phyloP scores from a whole-genome alignment of 2,797 vertebrate species.

The Serranus cabrilla region DNA sequence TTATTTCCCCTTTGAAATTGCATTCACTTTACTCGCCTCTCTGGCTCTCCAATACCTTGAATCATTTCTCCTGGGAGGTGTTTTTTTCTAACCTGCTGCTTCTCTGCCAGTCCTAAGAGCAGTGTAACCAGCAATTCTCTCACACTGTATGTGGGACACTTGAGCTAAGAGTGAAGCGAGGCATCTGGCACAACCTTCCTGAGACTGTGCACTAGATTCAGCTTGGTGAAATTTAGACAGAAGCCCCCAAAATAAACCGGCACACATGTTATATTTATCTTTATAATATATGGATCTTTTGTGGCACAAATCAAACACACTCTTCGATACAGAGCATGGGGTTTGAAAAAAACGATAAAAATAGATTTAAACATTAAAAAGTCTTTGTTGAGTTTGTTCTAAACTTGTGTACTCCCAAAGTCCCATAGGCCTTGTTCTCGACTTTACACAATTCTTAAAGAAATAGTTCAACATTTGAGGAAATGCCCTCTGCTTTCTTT shows the following conservation, averaged over 20 bases:
- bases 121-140: slow-evolving; percentile 74
- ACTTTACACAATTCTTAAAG: not conserved
- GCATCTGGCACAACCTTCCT: slow-evolving; percentile 73
- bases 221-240: slow-evolving; percentile 62
- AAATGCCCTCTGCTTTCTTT: slow-evolving; percentile 23
- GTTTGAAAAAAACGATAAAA: slow-evolving; percentile 22
- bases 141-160: slow-evolving; percentile 84
- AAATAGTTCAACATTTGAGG: not conserved
- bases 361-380: slow-evolving; percentile 36
- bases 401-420: slow-evolving; percentile 18
- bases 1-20: slow-evolving; percentile 85
- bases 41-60: slow-evolving; percentile 78
- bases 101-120: slow-evolving; percentile 75
- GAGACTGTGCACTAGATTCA: slow-evolving; percentile 65
- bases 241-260: slow-evolving; percentile 67
- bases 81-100: slow-evolving; percentile 79
- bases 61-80: slow-evolving; percentile 83
- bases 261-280: slow-evolving; percentile 75
- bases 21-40: slow-evolving; percentile 81
- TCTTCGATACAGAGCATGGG: slow-evolving; percentile 12
- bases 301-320: slow-evolving; percentile 46
- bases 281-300: slow-evolving; percentile 54
- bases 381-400: slow-evolving; percentile 27
- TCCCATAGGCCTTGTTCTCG: not conserved
- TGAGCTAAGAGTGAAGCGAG: slow-evolving; percentile 73